These are phyloP conservation scores for Dasypolia templi DNA, from an alignment of 2,888 invertebrate species.

Conservation along the genomic window DNA sequence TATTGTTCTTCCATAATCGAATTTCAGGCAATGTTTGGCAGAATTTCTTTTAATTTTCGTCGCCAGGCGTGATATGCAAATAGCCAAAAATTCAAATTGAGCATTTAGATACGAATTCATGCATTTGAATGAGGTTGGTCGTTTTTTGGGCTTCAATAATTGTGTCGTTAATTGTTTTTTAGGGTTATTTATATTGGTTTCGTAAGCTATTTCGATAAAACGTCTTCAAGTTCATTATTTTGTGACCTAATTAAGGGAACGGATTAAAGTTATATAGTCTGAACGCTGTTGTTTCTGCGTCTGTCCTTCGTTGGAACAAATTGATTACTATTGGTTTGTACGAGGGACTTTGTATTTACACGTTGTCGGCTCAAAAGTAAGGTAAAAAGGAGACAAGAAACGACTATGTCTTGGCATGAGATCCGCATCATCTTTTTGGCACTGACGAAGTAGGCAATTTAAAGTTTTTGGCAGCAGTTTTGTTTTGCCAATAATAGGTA, in stretches of 20 bases:
- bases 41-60: constrained; percentile 49
- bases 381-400: not conserved
- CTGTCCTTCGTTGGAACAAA: constrained; percentile 27
- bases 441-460: constrained; percentile 10
- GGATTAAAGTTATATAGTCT: constrained; percentile 34
- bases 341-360: not conserved
- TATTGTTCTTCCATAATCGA: constrained; percentile 47
- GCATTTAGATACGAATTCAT: constrained; percentile 59
- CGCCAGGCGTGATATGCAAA: constrained; percentile 51
- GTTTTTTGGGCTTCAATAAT: constrained; percentile 35
- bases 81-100: constrained; percentile 52
- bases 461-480: constrained; percentile 31
- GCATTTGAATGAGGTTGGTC: constrained; percentile 57
- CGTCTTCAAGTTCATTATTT: constrained; percentile 17
- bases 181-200: constrained; percentile 20
- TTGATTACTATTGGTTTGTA: constrained; percentile 20
- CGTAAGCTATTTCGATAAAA: constrained; percentile 14
- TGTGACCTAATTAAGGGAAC: constrained; percentile 55
- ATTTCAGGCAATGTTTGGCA: constrained; percentile 23
- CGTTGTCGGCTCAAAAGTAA: not conserved
- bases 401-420: constrained; percentile 28
- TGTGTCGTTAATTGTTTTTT: constrained; percentile 37
- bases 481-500: constrained; percentile 25
- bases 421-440: constrained; percentile 33
- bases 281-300: constrained; percentile 26